These are phyloP conservation scores for Heliothis peltigera DNA, from an alignment of 2,888 invertebrate genomes.

Conservation along the genomic window DNA sequence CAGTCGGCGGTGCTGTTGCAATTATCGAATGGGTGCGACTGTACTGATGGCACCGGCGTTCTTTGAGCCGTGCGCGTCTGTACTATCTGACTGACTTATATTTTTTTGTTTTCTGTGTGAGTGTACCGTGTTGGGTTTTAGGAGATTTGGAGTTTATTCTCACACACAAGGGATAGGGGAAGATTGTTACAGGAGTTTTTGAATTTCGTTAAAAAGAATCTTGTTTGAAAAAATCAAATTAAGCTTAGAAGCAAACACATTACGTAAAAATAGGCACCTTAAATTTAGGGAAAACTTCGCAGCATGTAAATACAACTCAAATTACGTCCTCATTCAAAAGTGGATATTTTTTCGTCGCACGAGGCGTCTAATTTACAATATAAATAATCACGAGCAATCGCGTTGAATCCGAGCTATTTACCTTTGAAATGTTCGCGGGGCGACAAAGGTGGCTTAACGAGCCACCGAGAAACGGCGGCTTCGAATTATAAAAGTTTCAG, in stretches of 20 bases:
- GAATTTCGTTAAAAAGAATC: slow-evolving; percentile 5
- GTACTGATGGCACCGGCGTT: slow-evolving; percentile 57
- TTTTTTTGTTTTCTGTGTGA: slow-evolving; percentile 59
- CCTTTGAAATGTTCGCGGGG: slow-evolving; percentile 69
- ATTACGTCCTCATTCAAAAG: slow-evolving; percentile 61
- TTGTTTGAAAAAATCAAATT: slow-evolving; percentile 16
- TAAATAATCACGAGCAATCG: slow-evolving; percentile 78
- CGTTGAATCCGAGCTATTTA: slow-evolving; percentile 75
- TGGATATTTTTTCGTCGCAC: slow-evolving; percentile 52
- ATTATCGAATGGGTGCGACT: slow-evolving; percentile 71
- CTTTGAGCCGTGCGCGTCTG: slow-evolving; percentile 70
- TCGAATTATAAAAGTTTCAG: slow-evolving; percentile 73
- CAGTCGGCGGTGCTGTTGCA: slow-evolving; percentile 69
- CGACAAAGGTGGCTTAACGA: slow-evolving; percentile 82
- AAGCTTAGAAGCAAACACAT: slow-evolving; percentile 37
- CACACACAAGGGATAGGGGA: slow-evolving; percentile 23
- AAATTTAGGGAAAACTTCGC: slow-evolving; percentile 40
- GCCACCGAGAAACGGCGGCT: slow-evolving; percentile 68
- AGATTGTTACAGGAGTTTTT: slow-evolving; percentile 31
- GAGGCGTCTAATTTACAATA: slow-evolving; percentile 75
- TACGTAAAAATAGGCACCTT: slow-evolving; percentile 38
- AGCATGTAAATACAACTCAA: slow-evolving; percentile 54
- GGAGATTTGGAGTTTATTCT: slow-evolving; percentile 65
- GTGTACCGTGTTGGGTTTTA: slow-evolving; percentile 61
- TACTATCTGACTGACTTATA: slow-evolving; percentile 53